Conservation (phyloP, 2,888 invertebrate genomes). For the Lagria hirta region DNA sequence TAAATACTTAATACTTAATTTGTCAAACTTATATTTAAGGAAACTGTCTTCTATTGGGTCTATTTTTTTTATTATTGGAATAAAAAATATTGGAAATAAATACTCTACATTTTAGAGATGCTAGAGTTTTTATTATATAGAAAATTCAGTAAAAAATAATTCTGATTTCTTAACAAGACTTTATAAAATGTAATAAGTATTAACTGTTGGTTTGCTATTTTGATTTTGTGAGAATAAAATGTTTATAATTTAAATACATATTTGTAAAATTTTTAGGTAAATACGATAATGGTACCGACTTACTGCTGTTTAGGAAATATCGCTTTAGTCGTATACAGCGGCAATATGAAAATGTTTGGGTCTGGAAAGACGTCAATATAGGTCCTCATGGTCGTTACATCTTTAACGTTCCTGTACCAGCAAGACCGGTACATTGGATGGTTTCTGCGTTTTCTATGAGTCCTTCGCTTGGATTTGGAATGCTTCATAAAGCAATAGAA, state of each 20-base stretch:
- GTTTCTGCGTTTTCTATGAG: constrained; percentile 91
- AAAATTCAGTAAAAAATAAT: no score
- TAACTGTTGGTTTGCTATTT: no score
- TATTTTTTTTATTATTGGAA: no score
- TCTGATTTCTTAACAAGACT: no score
- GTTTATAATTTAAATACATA: constrained; percentile 1
- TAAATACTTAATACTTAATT: no score
- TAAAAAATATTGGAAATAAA: no score
- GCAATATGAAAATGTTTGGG: constrained; percentile 93
- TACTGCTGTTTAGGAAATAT: constrained; percentile 75
- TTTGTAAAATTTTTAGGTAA: constrained; percentile 56
- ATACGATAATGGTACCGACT: constrained; percentile 66
- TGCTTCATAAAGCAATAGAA: constrained; percentile 76
- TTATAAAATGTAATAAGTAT: no score
- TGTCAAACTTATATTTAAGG: no score
- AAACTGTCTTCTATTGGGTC: no score
- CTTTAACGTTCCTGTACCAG: constrained; percentile 83
- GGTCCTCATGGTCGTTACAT: constrained; percentile 88
- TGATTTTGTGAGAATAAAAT: no score
- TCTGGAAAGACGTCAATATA: constrained; percentile 93
- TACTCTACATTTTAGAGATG: no score
- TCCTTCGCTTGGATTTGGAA: constrained; percentile 81
- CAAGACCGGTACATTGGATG: constrained; percentile 88
- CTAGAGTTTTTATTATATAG: no score
- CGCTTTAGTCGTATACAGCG: constrained; percentile 86